Base-by-base conservation (phyloP, 2,113 vertebrate species). In the Meleagris gallopavo region DNA sequence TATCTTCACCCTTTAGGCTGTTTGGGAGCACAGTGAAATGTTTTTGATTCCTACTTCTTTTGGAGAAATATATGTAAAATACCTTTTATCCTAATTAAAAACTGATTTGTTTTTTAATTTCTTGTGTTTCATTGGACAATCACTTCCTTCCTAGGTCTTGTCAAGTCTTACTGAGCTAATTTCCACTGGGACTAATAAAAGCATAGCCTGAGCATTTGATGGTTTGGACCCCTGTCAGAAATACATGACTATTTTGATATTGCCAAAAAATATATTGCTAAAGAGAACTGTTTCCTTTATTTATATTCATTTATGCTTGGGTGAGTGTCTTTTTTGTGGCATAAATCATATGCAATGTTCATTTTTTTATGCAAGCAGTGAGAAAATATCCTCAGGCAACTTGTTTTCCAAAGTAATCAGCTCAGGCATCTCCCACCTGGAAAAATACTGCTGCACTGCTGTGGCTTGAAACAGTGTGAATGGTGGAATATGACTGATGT, bases 381-480 rank as follows among this genome's bases (percentile, higher is more conserved):
- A 86, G 65, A 88, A 94, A 89, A 92, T 85, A 73, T 58, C 90
- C 54, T 86, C 25, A 69, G 74, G 92, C 74, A 95, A 54, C 43
- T 46, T 94, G 40, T 78, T 97, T 88, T 94, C 79, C 40, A 79
- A 91, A 95, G 88, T 78, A 92, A 95, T 84, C 79, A 90, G 36
- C 80, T 86, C 48, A 62, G 62, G 43, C 54, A 58, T 93, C 86
- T 54, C 52, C 54, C 54, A 86, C 45, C 60, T 58, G 43, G 73
- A 93, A 93, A 97, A 93, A 86, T 84, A 93, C 19, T 89, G 36
- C 75, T 91, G 52, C 83, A 93, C 14, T 89, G 60, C n/a, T 72
- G 24, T 81, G 76, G 27, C 52, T 93, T 83, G 55, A 88, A 96
- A 75, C 17, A 2, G 2, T 80, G 77, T 81, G 58, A 94, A 12